Conservation (phyloP, 1,140 invertebrate genomes). For the Drosophila suzukii region DNA sequence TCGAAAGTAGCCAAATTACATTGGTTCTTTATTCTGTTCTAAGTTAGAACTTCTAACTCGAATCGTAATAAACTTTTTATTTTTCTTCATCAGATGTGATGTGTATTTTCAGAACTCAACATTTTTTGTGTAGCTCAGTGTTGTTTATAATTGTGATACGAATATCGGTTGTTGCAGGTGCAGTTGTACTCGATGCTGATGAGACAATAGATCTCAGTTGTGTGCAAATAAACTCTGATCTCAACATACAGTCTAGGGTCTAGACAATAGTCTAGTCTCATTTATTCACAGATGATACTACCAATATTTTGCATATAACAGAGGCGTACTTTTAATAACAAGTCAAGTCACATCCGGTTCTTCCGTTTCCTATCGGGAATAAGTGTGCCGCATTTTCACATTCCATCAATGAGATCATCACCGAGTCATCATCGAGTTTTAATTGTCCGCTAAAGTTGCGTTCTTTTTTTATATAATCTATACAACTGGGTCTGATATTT, state of each 20-base stretch:
- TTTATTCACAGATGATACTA: background rate
- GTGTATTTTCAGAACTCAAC: background rate
- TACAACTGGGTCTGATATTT: background rate
- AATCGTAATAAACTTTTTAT: too few species aligned
- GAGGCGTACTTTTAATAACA: conserved; percentile 15
- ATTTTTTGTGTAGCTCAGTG: too few species aligned
- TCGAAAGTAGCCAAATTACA: background rate
- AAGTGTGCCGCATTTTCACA: conserved; percentile 5
- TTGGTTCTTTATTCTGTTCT: background rate
- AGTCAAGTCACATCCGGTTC: conserved; percentile 19
- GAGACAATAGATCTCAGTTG: conserved; percentile 31
- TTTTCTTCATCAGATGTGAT: too few species aligned
- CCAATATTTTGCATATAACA: conserved; percentile 19
- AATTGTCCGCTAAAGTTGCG: conserved; percentile 27
- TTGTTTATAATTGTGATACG: background rate
- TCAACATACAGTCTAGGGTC: background rate
- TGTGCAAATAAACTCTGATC: background rate
- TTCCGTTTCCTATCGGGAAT: background rate
- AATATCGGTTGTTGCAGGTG: conserved; percentile 8
- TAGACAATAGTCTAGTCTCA: background rate
- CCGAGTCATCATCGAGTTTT: conserved; percentile 41
- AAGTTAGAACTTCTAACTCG: too few species aligned
- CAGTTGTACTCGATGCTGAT: background rate
- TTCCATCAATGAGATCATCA: conserved; percentile 55
- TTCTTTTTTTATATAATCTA: conserved; percentile 11